Evolutionary conservation across 2,888 invertebrate genomes (phyloP).

Genomic region (Ophion obscuratus): DNA sequence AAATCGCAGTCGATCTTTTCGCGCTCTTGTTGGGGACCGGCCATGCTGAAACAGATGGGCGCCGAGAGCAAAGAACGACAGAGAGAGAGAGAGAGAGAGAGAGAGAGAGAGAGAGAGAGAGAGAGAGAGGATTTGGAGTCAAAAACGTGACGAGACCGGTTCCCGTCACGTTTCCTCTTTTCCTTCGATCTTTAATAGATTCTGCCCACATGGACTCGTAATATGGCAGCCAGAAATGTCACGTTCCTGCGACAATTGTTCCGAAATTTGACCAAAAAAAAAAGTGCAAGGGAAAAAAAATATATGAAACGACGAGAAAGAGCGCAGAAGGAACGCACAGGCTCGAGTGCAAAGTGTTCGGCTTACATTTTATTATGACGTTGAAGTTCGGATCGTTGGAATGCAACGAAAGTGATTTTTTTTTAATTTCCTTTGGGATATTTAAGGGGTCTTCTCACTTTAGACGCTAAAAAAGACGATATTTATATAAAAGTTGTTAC

Average conservation of each 20-base stretch:
- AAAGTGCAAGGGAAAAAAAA: not conserved
- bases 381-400: too few relatives aligned
- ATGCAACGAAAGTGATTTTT: too few relatives aligned
- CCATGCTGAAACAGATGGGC: conserved; percentile 52
- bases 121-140: conserved; percentile 25
- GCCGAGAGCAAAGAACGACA: not conserved
- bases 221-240: conserved; percentile 57
- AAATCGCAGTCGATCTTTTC: conserved; percentile 60
- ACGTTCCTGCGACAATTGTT: conserved; percentile 47
- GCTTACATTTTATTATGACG: too few relatives aligned
- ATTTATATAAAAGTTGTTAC: too few relatives aligned
- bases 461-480: too few relatives aligned
- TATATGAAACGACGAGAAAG: not conserved
- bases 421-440: too few relatives aligned
- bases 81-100: too few relatives aligned
- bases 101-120: conserved; percentile 24
- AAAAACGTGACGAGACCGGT: conserved; percentile 42
- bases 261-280: conserved; percentile 20
- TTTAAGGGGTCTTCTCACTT: too few relatives aligned
- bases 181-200: conserved; percentile 52
- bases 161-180: conserved; percentile 56
- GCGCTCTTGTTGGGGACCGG: conserved; percentile 27
- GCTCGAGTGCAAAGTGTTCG: too few relatives aligned
- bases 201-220: conserved; percentile 52
- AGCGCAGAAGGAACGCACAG: too few relatives aligned